Conservation (phyloP, 2,113 vertebrate species). For the Chaetodon trifascialis region DNA sequence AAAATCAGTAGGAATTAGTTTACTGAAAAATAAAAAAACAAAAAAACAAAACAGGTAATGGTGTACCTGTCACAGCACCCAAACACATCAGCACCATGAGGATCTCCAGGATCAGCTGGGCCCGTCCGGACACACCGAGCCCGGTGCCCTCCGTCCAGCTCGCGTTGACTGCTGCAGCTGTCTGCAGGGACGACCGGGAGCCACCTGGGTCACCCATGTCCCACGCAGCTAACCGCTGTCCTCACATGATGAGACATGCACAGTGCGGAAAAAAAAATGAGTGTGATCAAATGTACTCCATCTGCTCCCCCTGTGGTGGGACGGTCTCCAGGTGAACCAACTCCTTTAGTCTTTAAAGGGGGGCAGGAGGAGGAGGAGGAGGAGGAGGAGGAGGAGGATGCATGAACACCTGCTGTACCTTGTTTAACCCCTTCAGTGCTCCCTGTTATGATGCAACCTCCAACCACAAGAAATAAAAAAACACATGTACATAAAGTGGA, state of each 20-base stretch:
- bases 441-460: neutral
- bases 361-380: constrained; percentile 35
- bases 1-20: neutral
- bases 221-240: neutral
- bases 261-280: neutral
- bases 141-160: constrained; percentile 15
- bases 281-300: constrained; percentile 1
- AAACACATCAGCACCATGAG: constrained; percentile 85
- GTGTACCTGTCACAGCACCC: constrained; percentile 81
- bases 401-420: neutral
- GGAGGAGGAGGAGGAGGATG: constrained; percentile 34
- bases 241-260: constrained; percentile 27
- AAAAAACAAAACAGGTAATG: neutral
- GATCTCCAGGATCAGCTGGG: constrained; percentile 77
- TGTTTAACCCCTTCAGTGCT: constrained; percentile 48
- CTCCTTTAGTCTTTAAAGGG: neutral
- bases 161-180: constrained; percentile 36
- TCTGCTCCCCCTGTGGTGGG: constrained; percentile 7
- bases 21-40: neutral
- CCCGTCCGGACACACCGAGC: constrained; percentile 22
- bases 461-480: neutral
- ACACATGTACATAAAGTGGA: neutral
- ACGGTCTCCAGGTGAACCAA: constrained; percentile 56
- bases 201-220: constrained; percentile 57
- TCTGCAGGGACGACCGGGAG: constrained; percentile 34